Conservation (phyloP, 2,888 invertebrate genomes). For the Lasius platythorax region DNA sequence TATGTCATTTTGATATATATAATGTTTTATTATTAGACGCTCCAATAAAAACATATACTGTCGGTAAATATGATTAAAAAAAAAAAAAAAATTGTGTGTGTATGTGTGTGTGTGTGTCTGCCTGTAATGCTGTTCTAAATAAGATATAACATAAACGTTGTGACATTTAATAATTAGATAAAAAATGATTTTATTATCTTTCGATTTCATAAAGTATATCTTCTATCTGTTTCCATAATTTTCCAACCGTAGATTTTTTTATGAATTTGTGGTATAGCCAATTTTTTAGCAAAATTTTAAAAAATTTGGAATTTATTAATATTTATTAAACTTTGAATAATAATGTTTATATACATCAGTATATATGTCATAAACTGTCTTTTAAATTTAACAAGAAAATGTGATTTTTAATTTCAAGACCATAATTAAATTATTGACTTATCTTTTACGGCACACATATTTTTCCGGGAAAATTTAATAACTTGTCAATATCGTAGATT, state of each 20-base stretch:
- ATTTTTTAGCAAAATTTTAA: not conserved
- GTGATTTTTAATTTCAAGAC: not conserved
- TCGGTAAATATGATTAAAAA: not conserved
- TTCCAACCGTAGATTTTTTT: not conserved
- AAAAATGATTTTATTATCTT: not conserved
- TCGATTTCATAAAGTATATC: not conserved
- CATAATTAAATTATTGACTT: not conserved
- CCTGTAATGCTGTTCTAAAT: not conserved
- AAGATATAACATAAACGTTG: not conserved
- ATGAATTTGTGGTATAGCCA: not conserved
- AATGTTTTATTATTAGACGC: not conserved
- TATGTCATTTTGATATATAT: not conserved
- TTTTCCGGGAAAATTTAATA: not conserved
- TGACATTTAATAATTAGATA: not conserved
- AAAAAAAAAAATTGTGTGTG: not conserved
- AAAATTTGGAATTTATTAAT: not conserved
- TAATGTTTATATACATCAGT: not conserved
- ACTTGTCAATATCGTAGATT: not conserved
- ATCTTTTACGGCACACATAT: not conserved
- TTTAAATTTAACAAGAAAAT: conserved; percentile 8
- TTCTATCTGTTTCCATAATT: not conserved
- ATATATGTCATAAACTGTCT: not conserved
- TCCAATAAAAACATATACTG: not conserved
- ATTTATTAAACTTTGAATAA: not conserved
- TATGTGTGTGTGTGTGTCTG: no score